Percentiles rank a stretch among this genome's conserved stretches.
phyloP scores from a whole-genome alignment of 2,113 vertebrate species.

The Cinclus mexicanus region DNA sequence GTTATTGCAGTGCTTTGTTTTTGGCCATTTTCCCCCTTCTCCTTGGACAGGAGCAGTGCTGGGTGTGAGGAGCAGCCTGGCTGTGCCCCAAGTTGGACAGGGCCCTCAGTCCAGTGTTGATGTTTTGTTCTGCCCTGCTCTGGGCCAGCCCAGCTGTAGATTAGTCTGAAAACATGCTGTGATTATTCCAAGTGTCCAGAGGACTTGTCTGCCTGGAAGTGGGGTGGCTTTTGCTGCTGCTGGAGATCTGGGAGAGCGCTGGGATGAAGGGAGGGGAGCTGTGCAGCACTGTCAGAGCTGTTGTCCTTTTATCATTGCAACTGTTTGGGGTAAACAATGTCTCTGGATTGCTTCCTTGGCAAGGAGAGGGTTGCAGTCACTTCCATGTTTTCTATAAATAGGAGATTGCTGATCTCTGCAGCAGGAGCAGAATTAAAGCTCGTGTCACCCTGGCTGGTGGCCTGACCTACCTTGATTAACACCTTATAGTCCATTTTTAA shows the following conservation, averaged over 20 bases:
- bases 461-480: background rate
- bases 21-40: accelerated
- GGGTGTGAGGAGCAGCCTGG: background rate
- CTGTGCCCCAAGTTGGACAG: accelerated
- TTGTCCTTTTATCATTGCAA: slow-evolving; percentile 28
- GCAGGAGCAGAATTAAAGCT: background rate
- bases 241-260: background rate
- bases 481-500: background rate
- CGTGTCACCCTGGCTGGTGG: background rate
- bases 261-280: background rate
- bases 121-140: background rate
- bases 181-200: background rate
- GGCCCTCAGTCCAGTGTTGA: background rate
- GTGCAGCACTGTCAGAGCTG: background rate
- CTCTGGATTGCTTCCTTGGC: slow-evolving; percentile 27
- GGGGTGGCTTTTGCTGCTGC: background rate
- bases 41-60: background rate
- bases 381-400: slow-evolving; percentile 60
- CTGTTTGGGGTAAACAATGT: slow-evolving; percentile 13
- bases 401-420: background rate
- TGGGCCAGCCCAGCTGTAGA: background rate
- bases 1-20: background rate
- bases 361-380: background rate
- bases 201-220: background rate
- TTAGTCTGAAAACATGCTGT: accelerated